phyloP scores from a whole-genome alignment of 1,140 invertebrate genomes.

The Calephelis nemesis region DNA sequence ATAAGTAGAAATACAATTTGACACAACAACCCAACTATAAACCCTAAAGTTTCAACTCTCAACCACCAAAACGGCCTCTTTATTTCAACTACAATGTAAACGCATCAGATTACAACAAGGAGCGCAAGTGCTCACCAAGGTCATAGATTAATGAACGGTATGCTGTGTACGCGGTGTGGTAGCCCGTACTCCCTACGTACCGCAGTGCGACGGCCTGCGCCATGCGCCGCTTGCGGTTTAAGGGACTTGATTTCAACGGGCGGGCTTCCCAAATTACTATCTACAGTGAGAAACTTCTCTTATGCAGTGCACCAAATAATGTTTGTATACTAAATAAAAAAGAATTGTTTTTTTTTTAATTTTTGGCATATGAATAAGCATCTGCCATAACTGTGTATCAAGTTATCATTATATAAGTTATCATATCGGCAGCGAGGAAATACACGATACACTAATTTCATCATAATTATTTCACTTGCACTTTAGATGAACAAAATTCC shows the following conservation, averaged over 20 bases:
- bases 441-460: too few relatives aligned
- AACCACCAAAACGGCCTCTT: too few relatives aligned
- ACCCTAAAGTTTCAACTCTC: too few relatives aligned
- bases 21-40: too few relatives aligned
- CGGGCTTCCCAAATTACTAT: conserved; percentile 1
- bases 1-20: too few relatives aligned
- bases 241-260: neutral
- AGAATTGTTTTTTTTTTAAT: neutral
- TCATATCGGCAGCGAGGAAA: too few relatives aligned
- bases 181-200: conserved; percentile 35
- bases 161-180: conserved; percentile 23
- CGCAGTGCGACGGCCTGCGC: conserved; percentile 58
- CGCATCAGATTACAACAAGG: conserved; percentile 5
- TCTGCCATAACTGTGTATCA: too few relatives aligned
- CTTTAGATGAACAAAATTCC: too few relatives aligned
- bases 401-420: too few relatives aligned
- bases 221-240: conserved; percentile 33
- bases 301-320: neutral
- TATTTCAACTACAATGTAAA: too few relatives aligned
- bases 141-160: conserved; percentile 32
- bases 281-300: neutral
- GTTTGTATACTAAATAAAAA: neutral
- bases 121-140: conserved; percentile 25
- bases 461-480: too few relatives aligned
- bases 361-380: too few relatives aligned